A percentile compares a stretch with the other conserved stretches of the same genome.
Evolutionary conservation across 2,113 vertebrate genomes (phyloP).

Genomic region (Sitta europaea): DNA sequence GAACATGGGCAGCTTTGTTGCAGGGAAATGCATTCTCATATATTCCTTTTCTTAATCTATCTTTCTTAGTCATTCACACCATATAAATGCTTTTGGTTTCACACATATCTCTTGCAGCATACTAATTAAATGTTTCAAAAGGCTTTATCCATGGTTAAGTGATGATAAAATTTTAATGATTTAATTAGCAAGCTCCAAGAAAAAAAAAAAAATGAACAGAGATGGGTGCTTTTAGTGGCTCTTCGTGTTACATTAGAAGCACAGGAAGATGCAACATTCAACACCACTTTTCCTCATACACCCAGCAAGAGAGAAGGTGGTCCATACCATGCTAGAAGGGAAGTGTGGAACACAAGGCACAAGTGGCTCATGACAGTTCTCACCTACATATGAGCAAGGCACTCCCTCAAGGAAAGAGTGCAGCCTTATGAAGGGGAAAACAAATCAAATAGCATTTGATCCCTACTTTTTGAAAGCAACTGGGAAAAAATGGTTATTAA

Average conservation of each 20-base stretch:
- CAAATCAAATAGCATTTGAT: background rate
- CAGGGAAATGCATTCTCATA: background rate
- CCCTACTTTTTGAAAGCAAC: background rate
- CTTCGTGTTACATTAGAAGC: background rate
- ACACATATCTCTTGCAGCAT: slow-evolving; percentile 41
- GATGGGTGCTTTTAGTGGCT: background rate
- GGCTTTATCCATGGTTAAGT: slow-evolving; percentile 73
- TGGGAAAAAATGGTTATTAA: fast-evolving
- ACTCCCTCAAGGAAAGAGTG: background rate
- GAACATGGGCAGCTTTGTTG: background rate
- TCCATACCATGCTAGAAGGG: background rate
- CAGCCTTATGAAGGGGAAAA: background rate
- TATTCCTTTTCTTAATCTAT: background rate
- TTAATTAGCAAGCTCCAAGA: slow-evolving; percentile 72
- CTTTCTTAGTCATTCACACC: background rate
- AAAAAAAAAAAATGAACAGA: slow-evolving; percentile 62
- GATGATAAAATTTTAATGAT: slow-evolving; percentile 81
- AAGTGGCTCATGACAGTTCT: background rate
- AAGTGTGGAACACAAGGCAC: background rate
- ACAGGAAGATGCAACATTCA: background rate
- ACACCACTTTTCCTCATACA: background rate
- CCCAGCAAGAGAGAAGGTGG: background rate
- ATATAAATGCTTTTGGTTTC: slow-evolving; percentile 40
- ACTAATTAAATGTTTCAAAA: slow-evolving; percentile 75
- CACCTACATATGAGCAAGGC: background rate